phyloP scores from a whole-genome alignment of 2,888 invertebrate genomes.

The Cacoxenus indagator region DNA sequence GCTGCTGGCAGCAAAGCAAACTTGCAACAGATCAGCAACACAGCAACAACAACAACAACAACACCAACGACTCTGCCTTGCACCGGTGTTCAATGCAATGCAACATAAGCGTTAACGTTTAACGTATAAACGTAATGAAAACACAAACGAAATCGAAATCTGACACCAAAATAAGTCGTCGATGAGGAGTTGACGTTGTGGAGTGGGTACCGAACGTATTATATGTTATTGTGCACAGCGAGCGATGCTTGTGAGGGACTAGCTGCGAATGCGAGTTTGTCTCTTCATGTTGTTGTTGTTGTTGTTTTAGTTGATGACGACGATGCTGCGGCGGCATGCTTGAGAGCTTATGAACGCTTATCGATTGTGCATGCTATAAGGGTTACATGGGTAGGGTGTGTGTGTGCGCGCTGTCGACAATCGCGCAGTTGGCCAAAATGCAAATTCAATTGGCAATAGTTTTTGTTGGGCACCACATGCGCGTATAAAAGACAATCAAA shows the following conservation, averaged over 20 bases:
- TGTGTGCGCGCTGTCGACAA: background rate
- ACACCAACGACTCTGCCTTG: constrained; percentile 38
- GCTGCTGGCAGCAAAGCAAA: constrained; percentile 10
- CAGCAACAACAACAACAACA: constrained; percentile 26
- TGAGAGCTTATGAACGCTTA: no score
- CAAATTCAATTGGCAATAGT: constrained; percentile 46
- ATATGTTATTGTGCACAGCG: no score
- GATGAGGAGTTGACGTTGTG: no score
- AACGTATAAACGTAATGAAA: constrained; percentile 18
- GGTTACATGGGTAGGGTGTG: background rate
- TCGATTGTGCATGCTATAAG: no score
- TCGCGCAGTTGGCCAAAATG: constrained; percentile 42
- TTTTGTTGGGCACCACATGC: no score
- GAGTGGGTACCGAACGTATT: no score
- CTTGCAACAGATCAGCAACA: constrained; percentile 26
- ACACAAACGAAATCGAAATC: constrained; percentile 61
- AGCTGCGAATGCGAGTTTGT: background rate
- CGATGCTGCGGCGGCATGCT: background rate
- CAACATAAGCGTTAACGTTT: constrained; percentile 23
- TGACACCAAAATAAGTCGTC: constrained; percentile 61
- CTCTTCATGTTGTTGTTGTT: background rate
- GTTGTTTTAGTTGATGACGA: background rate
- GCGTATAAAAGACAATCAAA: no score
- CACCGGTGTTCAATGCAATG: constrained; percentile 28
- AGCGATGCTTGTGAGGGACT: no score